A percentile compares a stretch with the other conserved stretches of the same genome.
Evolutionary conservation across 2,888 invertebrate species (phyloP).

Genomic region (Drosophila borborema): DNA sequence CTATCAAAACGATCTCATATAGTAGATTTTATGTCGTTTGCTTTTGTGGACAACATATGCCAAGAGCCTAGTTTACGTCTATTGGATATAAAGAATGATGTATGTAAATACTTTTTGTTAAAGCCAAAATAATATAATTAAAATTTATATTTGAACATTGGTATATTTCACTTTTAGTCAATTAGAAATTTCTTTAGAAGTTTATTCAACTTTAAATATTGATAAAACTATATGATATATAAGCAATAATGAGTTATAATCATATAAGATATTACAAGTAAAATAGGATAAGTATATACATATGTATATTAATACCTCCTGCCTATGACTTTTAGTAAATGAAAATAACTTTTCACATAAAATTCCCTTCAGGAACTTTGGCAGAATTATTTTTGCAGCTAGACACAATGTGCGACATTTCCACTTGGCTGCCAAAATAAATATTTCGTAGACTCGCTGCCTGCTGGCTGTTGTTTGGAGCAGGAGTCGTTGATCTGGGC

Average conservation of each 20-base stretch:
- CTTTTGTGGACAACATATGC: neutral
- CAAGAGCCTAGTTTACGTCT: no score
- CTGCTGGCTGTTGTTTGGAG: slow-evolving; percentile 12
- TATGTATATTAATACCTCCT: neutral
- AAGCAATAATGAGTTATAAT: no score
- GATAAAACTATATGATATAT: no score
- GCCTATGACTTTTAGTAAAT: neutral
- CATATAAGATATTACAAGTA: no score
- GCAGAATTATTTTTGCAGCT: neutral
- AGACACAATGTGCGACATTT: slow-evolving; percentile 43
- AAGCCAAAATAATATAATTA: no score
- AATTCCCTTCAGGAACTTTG: neutral
- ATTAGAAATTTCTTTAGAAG: no score
- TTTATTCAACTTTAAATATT: no score
- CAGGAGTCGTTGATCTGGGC: slow-evolving; percentile 26
- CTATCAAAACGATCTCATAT: neutral
- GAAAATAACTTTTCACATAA: neutral
- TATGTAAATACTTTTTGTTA: no score
- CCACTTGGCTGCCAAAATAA: slow-evolving; percentile 64
- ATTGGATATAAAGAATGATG: no score
- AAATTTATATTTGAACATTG: no score
- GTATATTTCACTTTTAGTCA: no score
- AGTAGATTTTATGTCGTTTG: neutral
- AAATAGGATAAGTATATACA: neutral
- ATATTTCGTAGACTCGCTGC: slow-evolving; percentile 40